phyloP scores from a whole-genome alignment of 2,888 invertebrate genomes.

The Drosophila picticornis region DNA sequence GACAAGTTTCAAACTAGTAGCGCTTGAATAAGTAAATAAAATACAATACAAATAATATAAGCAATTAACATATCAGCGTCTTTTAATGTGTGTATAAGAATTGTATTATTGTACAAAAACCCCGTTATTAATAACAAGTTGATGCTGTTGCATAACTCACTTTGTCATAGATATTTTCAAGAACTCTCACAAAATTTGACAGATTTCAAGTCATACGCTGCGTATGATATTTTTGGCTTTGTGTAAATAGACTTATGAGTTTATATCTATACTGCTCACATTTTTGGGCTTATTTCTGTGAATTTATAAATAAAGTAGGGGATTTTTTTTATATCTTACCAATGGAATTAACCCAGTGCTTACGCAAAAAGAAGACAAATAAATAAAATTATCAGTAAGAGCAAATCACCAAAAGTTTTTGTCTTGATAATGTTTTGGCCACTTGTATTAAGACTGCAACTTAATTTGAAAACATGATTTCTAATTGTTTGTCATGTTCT shows the following conservation, averaged over 20 bases:
- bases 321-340: constrained; percentile 23
- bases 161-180: neutral
- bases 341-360: constrained; percentile 17
- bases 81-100: neutral
- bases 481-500: neutral
- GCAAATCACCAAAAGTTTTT: neutral
- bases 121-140: neutral
- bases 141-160: neutral
- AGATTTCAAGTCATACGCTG: neutral
- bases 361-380: constrained; percentile 35
- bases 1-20: neutral
- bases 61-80: neutral
- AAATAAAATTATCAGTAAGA: neutral
- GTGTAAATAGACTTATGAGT: constrained; percentile 21
- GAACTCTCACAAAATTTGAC: neutral
- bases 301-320: neutral
- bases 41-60: neutral
- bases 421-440: neutral
- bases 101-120: neutral
- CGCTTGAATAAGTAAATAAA: neutral
- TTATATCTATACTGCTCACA: constrained; percentile 1
- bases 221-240: constrained; percentile 2
- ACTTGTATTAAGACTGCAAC: neutral
- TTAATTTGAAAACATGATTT: neutral
- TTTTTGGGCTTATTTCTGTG: neutral